Base-by-base conservation (phyloP, 1,140 invertebrate genomes). In the Drosophila funebris region DNA sequence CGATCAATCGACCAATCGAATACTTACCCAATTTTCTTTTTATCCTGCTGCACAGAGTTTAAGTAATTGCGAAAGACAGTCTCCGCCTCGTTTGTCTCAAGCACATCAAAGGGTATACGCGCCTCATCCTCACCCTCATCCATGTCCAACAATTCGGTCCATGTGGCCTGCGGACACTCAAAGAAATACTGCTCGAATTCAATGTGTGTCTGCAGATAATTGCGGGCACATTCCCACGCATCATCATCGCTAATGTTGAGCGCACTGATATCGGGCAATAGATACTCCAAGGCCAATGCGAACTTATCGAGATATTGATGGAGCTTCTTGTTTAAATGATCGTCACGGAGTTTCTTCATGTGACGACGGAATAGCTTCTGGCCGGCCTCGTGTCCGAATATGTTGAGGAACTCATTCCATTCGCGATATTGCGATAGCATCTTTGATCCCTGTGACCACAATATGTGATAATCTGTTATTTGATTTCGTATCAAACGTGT, bases 151-250 rank as follows among this genome's bases (percentile, higher is more conserved):
- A 92, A 94, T 88, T 96, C 96, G 20, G 96, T 95, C 97, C 96
- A 97, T 0, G 95, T 94, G 66, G 95, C 94, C 82, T 96, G 95
- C 4, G 95, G 95, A 77, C 95, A 95, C 85, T 97, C 96, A 70
- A 97, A 96, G 94, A 99, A 99, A 93, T 97, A 97, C 80, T 96
- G 94, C 68, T 96, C 94, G 93, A 98, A 98, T 90, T 98, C 96
- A 3, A 96, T 95, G 92, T 98, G 97, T 62, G 95, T 93, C 74
- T 96, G 95, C 58, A 99, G 94, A 91, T 96, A 96, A 39, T 96
- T 94, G 79, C 97, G 95, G 37, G 98, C 95, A 67, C 94, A 94
- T 63, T 95, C 93, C 98, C 98, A 99, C 90, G 97, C 96, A 79
- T 97, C 98, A 89, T 90, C 90, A 9, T 91, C 85, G 52, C 78